A percentile compares a stretch with the other conserved stretches of the same genome.
These are phyloP conservation scores for Mercenaria mercenaria DNA, from an alignment of 1,140 invertebrate species.

Conservation along the genomic window DNA sequence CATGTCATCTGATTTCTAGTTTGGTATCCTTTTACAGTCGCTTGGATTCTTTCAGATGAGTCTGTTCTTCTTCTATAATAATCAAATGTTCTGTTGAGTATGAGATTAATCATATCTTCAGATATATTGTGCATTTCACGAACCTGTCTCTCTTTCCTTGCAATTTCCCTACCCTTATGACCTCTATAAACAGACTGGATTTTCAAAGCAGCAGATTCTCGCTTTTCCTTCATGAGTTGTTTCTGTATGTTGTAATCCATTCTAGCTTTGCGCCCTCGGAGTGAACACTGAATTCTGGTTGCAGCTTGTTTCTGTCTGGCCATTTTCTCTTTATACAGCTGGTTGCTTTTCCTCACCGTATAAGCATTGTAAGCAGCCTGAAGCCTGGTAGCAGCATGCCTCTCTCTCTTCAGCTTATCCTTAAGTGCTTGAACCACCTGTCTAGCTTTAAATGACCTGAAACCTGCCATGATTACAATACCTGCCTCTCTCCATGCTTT, in stretches of 20 bases:
- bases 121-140: conserved; percentile 10
- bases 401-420: not conserved
- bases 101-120: conserved; percentile 19
- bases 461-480: conserved; percentile 22
- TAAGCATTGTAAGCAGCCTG: conserved; percentile 13
- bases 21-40: conserved; percentile 31
- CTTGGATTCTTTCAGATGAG: conserved; percentile 52
- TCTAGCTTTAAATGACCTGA: conserved; percentile 26
- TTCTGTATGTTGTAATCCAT: not conserved
- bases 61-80: conserved; percentile 27
- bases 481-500: not conserved
- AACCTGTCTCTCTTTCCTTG: not conserved
- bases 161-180: conserved; percentile 7
- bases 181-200: conserved; percentile 56
- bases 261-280: not conserved
- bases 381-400: not conserved
- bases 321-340: not conserved
- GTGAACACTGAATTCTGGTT: not conserved
- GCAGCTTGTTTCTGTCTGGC: conserved; percentile 18
- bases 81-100: conserved; percentile 18
- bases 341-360: conserved; percentile 2
- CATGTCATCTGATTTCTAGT: conserved; percentile 13
- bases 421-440: not conserved
- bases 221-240: not conserved
- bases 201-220: conserved; percentile 12